Percentiles rank a stretch among this genome's conserved stretches.
Evolutionary conservation across 2,113 vertebrate genomes (phyloP).

Genomic region (Semicossyphus pulcher): DNA sequence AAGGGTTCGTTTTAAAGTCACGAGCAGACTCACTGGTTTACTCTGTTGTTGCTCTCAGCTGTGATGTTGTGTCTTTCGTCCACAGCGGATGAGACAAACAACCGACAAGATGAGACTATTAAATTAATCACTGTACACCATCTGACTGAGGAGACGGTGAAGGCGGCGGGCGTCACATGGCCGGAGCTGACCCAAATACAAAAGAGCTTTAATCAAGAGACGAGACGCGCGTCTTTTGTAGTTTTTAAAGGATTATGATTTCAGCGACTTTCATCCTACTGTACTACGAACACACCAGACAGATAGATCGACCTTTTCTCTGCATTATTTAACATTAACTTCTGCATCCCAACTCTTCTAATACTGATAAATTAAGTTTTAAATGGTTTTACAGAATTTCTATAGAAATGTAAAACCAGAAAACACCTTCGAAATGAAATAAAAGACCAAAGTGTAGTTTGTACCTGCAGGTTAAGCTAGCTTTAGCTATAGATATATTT

Average conservation of each 20-base stretch:
- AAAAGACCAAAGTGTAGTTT: too few relatives aligned
- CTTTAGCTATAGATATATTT: too few relatives aligned
- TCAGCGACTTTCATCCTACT: neutral
- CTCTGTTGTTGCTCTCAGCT: neutral
- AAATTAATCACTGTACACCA: constrained; percentile 15
- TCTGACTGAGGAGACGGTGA: constrained; percentile 37
- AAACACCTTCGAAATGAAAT: too few relatives aligned
- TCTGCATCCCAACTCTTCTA: too few relatives aligned
- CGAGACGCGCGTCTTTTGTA: constrained; percentile 46
- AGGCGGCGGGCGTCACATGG: constrained; percentile 42
- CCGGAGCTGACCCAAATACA: constrained; percentile 65
- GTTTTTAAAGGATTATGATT: constrained; percentile 41
- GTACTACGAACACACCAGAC: too few relatives aligned
- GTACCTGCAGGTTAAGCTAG: too few relatives aligned
- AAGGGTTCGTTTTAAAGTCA: neutral
- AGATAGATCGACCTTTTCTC: too few relatives aligned
- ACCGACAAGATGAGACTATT: constrained; percentile 20
- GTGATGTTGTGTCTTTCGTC: too few relatives aligned
- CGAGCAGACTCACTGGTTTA: neutral
- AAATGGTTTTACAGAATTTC: too few relatives aligned
- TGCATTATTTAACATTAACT: too few relatives aligned
- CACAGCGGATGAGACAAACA: constrained; percentile 6
- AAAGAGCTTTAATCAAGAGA: constrained; percentile 61
- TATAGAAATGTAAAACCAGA: too few relatives aligned
- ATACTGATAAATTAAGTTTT: too few relatives aligned